phyloP scores from a whole-genome alignment of 1,140 invertebrate genomes.

The Lycorma delicatula region DNA sequence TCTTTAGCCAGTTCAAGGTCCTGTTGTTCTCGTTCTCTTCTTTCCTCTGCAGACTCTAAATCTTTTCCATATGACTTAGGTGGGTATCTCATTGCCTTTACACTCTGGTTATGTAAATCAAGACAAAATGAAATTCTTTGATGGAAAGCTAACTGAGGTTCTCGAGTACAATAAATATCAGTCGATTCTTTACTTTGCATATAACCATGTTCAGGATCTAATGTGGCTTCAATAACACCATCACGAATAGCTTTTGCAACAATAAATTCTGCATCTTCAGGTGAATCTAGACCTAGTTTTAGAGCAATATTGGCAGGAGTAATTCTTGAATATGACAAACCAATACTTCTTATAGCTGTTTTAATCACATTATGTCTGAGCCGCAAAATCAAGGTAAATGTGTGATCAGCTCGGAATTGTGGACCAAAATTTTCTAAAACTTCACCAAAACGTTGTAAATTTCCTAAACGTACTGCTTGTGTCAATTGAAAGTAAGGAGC shows the following conservation, averaged over 20 bases:
- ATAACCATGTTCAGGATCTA: conserved; percentile 91
- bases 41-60: conserved; percentile 93
- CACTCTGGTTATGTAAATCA: conserved; percentile 95
- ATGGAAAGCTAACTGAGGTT: conserved; percentile 95
- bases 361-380: conserved; percentile 99
- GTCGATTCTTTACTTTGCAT: conserved; percentile 96
- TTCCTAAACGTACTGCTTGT: conserved; percentile 92
- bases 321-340: conserved; percentile 92
- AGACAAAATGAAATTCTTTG: conserved; percentile 96
- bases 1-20: conserved; percentile 97
- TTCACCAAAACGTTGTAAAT: conserved; percentile 88
- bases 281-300: conserved; percentile 87
- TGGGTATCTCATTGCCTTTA: conserved; percentile 98
- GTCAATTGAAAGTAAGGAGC: conserved; percentile 96
- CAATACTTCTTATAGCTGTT: conserved; percentile 95
- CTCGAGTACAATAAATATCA: conserved; percentile 94
- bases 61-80: conserved; percentile 98
- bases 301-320: conserved; percentile 88
- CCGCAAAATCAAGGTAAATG: conserved; percentile 88
- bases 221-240: conserved; percentile 94
- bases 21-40: conserved; percentile 92
- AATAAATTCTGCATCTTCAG: conserved; percentile 98
- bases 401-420: conserved; percentile 83
- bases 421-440: conserved; percentile 84
- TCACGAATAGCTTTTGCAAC: conserved; percentile 99